Evolutionary conservation across 2,797 vertebrate genomes (phyloP).

Genomic region (Chelonia mydas): DNA sequence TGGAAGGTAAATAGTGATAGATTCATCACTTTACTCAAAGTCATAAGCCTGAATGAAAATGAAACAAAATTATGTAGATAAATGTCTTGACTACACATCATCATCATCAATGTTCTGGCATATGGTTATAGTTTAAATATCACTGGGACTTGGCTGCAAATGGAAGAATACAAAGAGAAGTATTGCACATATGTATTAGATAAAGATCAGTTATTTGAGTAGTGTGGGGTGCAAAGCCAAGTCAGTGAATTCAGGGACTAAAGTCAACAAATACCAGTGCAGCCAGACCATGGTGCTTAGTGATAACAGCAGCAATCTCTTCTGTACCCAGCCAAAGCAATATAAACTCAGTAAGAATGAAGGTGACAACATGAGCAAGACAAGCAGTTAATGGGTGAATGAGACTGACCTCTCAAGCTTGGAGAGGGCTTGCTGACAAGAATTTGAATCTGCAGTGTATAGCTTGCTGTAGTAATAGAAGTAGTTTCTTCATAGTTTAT

Average conservation of each 20-base stretch:
- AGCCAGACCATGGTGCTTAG: constrained; percentile 31
- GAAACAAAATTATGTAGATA: constrained; percentile 1
- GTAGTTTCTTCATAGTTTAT: background rate
- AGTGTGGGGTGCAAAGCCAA: constrained; percentile 35
- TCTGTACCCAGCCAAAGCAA: constrained; percentile 57
- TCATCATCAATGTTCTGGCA: background rate
- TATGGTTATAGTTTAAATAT: background rate
- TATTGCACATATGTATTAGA: constrained; percentile 23
- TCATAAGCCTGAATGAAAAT: constrained; percentile 24
- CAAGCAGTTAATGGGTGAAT: constrained; percentile 50
- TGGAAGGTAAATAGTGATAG: constrained; percentile 63
- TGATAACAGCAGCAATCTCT: constrained; percentile 60
- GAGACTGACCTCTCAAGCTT: constrained; percentile 8
- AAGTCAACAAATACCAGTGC: constrained; percentile 70
- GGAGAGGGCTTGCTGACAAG: constrained; percentile 31
- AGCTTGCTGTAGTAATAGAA: background rate
- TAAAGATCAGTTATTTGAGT: background rate
- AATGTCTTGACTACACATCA: background rate
- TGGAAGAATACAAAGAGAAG: background rate
- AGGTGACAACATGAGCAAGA: constrained; percentile 56
- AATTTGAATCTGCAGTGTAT: constrained; percentile 23
- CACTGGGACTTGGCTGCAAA: constrained; percentile 3
- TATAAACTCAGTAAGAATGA: constrained; percentile 70
- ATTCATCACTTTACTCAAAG: constrained; percentile 33
- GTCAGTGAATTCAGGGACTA: constrained; percentile 55